These are phyloP conservation scores for Pelodytes ibericus DNA, from an alignment of 2,797 vertebrate genomes.

Conservation along the genomic window DNA sequence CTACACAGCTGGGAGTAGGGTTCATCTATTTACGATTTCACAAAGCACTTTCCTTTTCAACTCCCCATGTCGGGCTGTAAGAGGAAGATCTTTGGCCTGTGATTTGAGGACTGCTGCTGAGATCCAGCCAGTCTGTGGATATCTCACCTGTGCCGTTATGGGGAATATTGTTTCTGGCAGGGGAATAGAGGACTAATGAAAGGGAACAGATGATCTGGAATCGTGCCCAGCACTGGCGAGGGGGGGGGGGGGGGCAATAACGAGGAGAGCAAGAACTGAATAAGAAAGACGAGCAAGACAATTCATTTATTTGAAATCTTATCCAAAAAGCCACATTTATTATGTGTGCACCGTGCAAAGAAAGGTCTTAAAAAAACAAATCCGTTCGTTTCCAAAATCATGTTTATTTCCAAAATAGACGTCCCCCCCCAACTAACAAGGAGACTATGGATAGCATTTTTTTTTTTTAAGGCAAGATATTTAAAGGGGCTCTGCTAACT, in stretches of 20 bases:
- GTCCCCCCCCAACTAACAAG: no score
- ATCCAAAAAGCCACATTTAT: no score
- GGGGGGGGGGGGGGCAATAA: background rate
- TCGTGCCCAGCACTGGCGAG: slow-evolving; percentile 9
- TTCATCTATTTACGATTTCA: slow-evolving; percentile 6
- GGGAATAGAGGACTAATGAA: slow-evolving; percentile 21
- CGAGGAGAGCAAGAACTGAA: background rate
- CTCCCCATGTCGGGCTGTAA: background rate
- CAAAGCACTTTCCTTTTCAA: background rate
- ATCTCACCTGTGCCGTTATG: slow-evolving; percentile 41
- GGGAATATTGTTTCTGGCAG: slow-evolving; percentile 24
- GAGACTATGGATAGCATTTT: no score
- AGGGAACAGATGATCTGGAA: slow-evolving; percentile 5
- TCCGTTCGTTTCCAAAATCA: no score
- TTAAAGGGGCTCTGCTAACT: no score
- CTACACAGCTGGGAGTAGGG: slow-evolving; percentile 5
- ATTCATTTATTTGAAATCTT: background rate
- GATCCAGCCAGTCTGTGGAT: background rate
- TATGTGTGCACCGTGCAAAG: no score
- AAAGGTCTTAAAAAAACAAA: no score
- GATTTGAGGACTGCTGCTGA: background rate
- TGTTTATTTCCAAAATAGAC: no score
- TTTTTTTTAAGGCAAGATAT: no score
- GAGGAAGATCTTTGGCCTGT: slow-evolving; percentile 10
- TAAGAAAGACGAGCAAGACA: no score